Evolutionary conservation across 2,797 vertebrate species (phyloP).

Genomic region (Malurus splendens): DNA sequence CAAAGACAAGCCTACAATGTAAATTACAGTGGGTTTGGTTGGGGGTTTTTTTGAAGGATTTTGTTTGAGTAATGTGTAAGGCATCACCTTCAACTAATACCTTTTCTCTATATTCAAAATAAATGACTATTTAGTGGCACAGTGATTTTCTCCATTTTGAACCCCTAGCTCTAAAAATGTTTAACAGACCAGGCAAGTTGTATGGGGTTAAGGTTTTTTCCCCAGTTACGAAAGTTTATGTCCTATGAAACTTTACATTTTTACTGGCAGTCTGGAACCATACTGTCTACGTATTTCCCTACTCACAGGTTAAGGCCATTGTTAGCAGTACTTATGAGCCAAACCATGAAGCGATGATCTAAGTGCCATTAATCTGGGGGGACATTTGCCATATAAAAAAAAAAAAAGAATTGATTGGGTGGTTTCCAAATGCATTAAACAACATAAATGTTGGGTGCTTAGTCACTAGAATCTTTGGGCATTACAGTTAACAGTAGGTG

Average conservation of each 20-base stretch:
- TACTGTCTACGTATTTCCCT: not conserved
- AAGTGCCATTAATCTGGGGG: not conserved
- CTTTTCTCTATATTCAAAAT: not conserved
- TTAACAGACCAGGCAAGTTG: not conserved
- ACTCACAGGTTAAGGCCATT: slow-evolving; percentile 7
- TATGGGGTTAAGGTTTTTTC: not conserved
- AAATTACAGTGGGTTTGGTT: not conserved
- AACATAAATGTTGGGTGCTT: not conserved
- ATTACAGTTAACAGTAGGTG: not conserved
- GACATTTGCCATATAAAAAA: not conserved
- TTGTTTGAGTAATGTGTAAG: not conserved
- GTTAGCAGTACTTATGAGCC: not conserved
- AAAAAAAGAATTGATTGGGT: not conserved
- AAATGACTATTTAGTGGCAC: not conserved
- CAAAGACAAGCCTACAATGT: not conserved
- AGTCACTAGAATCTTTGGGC: not conserved
- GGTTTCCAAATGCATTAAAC: not conserved
- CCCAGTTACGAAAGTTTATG: not conserved
- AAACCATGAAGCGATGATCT: not conserved
- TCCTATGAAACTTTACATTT: not conserved
- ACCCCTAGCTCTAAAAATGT: not conserved
- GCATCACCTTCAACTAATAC: not conserved
- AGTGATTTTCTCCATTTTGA: not conserved
- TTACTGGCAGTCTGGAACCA: not conserved
- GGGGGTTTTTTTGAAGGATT: not conserved